A percentile compares a stretch with the other conserved stretches of the same genome.
Evolutionary conservation across 2,888 invertebrate genomes (phyloP).

Genomic region (Latrodectus hesperus): DNA sequence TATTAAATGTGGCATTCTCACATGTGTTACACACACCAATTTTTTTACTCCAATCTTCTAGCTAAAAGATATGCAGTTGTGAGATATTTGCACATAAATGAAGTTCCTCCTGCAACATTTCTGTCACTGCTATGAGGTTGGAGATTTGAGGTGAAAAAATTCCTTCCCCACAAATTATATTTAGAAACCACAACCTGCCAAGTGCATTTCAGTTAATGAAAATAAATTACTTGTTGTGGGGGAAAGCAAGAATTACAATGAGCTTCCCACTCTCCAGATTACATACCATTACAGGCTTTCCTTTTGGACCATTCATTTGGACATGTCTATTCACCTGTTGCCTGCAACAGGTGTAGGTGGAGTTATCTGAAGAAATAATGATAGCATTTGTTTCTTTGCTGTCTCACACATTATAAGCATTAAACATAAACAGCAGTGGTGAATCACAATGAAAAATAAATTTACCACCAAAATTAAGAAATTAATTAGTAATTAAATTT

Average conservation of each 20-base stretch:
- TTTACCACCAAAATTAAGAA: not conserved
- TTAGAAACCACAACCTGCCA: not conserved
- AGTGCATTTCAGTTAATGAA: conserved; percentile 9
- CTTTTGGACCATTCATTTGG: conserved; percentile 22
- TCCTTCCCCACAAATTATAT: not conserved
- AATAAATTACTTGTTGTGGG: not conserved
- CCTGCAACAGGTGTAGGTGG: conserved; percentile 35
- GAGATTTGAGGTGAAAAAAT: not conserved
- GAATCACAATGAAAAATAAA: not conserved
- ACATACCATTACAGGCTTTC: conserved; percentile 27
- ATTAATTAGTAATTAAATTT: not conserved
- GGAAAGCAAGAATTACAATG: not conserved
- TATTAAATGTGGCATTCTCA: not conserved
- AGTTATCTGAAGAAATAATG: conserved; percentile 57
- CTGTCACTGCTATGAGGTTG: not conserved
- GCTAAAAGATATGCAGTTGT: not conserved
- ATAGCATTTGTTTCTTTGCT: conserved; percentile 43
- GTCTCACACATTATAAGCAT: not conserved
- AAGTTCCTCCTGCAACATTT: not conserved
- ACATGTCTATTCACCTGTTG: conserved; percentile 19
- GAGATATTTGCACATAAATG: not conserved
- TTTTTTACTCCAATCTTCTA: too few species aligned
- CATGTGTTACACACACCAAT: too few species aligned
- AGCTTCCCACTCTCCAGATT: not conserved
- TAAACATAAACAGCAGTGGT: not conserved